These are phyloP conservation scores for Otus scops DNA, from an alignment of 2,797 vertebrate species.

Conservation along the genomic window DNA sequence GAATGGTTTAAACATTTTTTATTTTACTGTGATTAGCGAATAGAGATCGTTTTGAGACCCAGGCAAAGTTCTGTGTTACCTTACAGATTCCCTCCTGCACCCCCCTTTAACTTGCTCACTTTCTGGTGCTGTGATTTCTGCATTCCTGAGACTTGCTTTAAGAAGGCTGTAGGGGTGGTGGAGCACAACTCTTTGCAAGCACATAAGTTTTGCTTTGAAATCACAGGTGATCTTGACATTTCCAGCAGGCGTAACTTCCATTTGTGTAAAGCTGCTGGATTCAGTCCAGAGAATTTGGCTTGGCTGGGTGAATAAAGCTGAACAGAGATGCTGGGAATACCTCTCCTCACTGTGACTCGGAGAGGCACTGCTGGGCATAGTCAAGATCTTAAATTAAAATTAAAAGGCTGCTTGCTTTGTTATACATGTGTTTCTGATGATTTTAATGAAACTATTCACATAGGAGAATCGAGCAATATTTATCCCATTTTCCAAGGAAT, in stretches of 20 bases:
- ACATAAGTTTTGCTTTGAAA: background rate
- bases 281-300: background rate
- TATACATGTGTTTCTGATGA: background rate
- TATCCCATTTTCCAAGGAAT: background rate
- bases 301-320: background rate
- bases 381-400: background rate
- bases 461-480: background rate
- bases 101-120: background rate
- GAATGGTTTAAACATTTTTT: background rate
- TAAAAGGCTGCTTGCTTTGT: background rate
- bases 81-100: background rate
- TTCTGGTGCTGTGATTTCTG: background rate
- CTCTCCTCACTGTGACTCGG: background rate
- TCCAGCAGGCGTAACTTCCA: background rate
- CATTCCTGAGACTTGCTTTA: background rate
- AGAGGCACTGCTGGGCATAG: background rate
- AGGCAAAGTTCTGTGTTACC: background rate
- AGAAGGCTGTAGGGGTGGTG: background rate
- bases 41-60: background rate
- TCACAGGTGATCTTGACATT: slow-evolving; percentile 11
- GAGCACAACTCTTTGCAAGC: background rate
- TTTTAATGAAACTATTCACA: background rate
- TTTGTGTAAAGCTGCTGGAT: background rate
- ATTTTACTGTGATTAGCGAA: background rate
- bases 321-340: background rate